Percentiles rank a stretch among this genome's conserved stretches.
phyloP scores from a whole-genome alignment of 2,797 vertebrate species.

The Sciaenops ocellatus region DNA sequence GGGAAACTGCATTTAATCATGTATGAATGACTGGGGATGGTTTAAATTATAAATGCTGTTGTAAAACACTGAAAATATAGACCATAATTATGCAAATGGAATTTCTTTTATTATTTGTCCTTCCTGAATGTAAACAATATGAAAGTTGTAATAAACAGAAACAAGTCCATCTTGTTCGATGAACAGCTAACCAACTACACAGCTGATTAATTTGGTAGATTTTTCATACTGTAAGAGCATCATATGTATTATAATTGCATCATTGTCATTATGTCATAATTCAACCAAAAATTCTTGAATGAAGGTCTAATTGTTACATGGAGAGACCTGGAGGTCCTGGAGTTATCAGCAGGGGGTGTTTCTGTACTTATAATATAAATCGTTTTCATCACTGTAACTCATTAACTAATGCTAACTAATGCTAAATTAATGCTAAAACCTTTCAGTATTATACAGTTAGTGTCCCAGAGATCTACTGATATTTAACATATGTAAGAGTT shows the following conservation, averaged over 20 bases:
- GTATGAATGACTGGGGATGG: background rate
- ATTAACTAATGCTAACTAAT: background rate
- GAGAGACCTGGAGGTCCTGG: background rate
- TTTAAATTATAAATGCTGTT: slow-evolving; percentile 24
- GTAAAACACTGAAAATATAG: slow-evolving; percentile 25
- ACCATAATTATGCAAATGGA: slow-evolving; percentile 33
- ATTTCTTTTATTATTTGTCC: slow-evolving; percentile 48
- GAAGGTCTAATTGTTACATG: background rate
- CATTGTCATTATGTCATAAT: background rate
- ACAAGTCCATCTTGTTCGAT: slow-evolving; percentile 1
- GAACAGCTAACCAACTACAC: background rate
- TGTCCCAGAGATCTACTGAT: too few species aligned
- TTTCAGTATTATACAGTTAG: background rate
- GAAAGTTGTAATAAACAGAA: slow-evolving; percentile 30
- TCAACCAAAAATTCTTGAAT: background rate
- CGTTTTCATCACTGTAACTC: background rate
- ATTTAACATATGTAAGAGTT: too few species aligned
- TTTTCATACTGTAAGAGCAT: slow-evolving; percentile 7
- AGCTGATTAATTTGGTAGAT: background rate
- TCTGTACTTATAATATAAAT: slow-evolving; percentile 9
- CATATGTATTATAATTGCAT: background rate
- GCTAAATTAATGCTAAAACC: background rate
- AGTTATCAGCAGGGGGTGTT: background rate
- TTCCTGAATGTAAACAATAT: slow-evolving; percentile 36
- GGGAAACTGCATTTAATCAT: background rate